phyloP scores from a whole-genome alignment of 2,797 vertebrate species.

The Balearica regulorum region DNA sequence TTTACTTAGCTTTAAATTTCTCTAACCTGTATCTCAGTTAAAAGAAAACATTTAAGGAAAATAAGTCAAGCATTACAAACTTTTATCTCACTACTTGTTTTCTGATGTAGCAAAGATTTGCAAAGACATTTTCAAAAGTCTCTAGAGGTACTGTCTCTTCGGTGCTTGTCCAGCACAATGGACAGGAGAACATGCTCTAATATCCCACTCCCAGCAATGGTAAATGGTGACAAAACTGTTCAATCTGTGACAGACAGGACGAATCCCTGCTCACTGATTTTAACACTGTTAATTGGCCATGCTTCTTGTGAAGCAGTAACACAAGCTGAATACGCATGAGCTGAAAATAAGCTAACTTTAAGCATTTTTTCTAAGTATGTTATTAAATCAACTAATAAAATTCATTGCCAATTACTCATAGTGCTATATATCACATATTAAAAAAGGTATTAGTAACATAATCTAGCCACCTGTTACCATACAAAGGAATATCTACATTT shows the following conservation, averaged over 20 bases:
- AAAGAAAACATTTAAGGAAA: neutral
- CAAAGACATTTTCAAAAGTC: neutral
- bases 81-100: neutral
- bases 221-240: neutral
- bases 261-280: neutral
- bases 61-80: neutral
- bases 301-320: neutral
- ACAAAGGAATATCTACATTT: neutral
- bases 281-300: neutral
- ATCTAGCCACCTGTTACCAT: neutral
- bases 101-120: neutral
- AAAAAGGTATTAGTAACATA: neutral
- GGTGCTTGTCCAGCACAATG: neutral
- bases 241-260: neutral
- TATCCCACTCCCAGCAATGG: neutral
- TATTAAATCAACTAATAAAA: slow-evolving; percentile 4
- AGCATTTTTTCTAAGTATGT: neutral
- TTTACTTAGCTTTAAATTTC: neutral
- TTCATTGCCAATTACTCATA: neutral
- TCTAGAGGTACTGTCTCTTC: neutral
- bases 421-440: neutral
- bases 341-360: neutral
- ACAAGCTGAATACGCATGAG: neutral
- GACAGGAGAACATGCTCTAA: neutral
- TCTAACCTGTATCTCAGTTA: neutral